Percentiles rank a stretch among this genome's conserved stretches.
These are phyloP conservation scores for Aleadryas rufinucha DNA, from an alignment of 2,113 vertebrate genomes.

Conservation along the genomic window DNA sequence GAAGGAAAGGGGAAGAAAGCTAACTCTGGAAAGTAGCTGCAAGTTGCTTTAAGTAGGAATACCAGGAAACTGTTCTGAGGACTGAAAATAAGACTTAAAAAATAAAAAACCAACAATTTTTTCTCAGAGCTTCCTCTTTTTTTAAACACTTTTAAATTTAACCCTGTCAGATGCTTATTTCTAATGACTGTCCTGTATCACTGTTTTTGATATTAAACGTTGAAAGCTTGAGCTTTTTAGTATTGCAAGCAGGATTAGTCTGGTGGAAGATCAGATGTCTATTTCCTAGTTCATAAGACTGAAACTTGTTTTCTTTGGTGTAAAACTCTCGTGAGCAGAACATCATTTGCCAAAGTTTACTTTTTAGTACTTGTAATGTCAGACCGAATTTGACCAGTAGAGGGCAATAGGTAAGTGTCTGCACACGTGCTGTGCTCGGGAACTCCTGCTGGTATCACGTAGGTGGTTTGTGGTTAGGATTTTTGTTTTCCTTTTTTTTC, in stretches of 20 bases:
- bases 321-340: not conserved
- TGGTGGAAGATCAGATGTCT: not conserved
- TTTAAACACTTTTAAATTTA: not conserved
- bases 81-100: not conserved
- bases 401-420: not conserved
- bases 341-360: accelerated
- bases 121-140: not conserved
- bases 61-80: not conserved
- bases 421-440: accelerated
- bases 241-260: not conserved
- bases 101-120: not conserved
- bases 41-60: not conserved
- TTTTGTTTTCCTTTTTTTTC: not conserved
- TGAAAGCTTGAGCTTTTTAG: not conserved
- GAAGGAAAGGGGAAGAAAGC: not conserved
- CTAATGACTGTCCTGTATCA: not conserved
- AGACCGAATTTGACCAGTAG: not conserved
- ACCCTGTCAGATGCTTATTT: not conserved
- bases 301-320: not conserved
- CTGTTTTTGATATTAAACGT: accelerated
- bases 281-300: not conserved
- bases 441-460: not conserved
- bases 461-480: not conserved
- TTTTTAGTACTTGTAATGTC: not conserved
- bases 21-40: not conserved